These are phyloP conservation scores for Meriones psammophilus DNA, from an alignment of 2,797 vertebrate species.

Conservation along the genomic window DNA sequence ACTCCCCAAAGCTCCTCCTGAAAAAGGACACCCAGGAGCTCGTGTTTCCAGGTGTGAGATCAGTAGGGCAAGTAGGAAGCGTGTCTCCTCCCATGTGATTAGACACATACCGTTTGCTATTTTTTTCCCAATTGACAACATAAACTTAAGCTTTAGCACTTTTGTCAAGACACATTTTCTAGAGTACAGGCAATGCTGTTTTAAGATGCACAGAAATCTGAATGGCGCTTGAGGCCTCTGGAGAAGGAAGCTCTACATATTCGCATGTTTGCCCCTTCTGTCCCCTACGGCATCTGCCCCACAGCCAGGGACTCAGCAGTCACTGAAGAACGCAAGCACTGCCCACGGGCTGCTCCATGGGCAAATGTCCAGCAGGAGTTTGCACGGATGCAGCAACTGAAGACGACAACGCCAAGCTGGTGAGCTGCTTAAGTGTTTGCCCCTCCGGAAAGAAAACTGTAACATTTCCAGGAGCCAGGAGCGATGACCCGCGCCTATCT, in stretches of 20 bases:
- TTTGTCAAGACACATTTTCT: neutral
- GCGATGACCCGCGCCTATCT: neutral
- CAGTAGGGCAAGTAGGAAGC: neutral
- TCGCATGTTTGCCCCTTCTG: neutral
- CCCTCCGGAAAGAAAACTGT: slow-evolving; percentile 19
- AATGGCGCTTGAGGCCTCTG: slow-evolving; percentile 4
- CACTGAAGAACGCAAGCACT: neutral
- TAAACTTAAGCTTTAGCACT: slow-evolving; percentile 35
- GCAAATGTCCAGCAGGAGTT: neutral
- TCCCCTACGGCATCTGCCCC: neutral
- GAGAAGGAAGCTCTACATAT: neutral
- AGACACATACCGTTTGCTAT: neutral
- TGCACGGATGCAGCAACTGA: neutral
- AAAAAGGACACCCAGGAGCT: neutral
- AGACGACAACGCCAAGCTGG: too few relatives aligned
- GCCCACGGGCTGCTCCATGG: neutral
- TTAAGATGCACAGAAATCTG: slow-evolving; percentile 49
- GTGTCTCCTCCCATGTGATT: neutral
- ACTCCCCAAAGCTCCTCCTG: neutral
- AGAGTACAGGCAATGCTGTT: neutral
- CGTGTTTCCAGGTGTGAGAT: neutral
- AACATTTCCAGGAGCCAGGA: neutral
- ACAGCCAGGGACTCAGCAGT: neutral
- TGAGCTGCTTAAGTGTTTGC: neutral
- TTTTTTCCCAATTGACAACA: neutral